Conservation (phyloP, 2,113 vertebrate species). For the Dendropsophus ebraccatus region DNA sequence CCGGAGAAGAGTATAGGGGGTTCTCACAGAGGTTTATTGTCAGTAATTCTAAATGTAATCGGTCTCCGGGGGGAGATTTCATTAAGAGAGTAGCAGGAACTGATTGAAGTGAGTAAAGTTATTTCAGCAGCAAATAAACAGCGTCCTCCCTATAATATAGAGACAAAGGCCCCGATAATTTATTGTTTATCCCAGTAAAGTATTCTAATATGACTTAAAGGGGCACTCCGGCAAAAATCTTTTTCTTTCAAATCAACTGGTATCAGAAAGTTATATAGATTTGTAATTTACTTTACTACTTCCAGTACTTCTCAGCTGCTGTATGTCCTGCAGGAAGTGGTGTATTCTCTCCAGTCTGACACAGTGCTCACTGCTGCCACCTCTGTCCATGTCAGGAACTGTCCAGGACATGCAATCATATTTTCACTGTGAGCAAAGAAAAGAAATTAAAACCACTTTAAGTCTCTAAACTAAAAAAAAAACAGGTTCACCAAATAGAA, state of each 20-base stretch:
- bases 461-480: neutral
- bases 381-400: too few relatives aligned
- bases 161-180: conserved; percentile 29
- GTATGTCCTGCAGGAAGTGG: conserved; percentile 36
- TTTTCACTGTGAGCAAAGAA: neutral
- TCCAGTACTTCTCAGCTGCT: too few relatives aligned
- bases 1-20: neutral
- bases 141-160: conserved; percentile 12
- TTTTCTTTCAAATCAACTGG: conserved; percentile 15
- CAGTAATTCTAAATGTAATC: conserved; percentile 15
- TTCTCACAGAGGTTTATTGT: neutral
- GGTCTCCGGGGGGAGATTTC: conserved; percentile 10
- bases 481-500: conserved; percentile 18
- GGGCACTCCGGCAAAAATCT: too few relatives aligned
- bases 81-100: conserved; percentile 32
- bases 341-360: too few relatives aligned
- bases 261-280: too few relatives aligned
- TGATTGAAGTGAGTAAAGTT: conserved; percentile 48
- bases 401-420: conserved; percentile 25
- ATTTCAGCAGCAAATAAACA: conserved; percentile 43
- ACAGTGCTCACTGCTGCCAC: too few relatives aligned
- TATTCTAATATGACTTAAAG: conserved; percentile 6
- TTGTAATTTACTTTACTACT: too few relatives aligned
- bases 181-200: conserved; percentile 34
- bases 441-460: neutral